phyloP scores from a whole-genome alignment of 2,888 invertebrate species.

The Pinctada fucata region DNA sequence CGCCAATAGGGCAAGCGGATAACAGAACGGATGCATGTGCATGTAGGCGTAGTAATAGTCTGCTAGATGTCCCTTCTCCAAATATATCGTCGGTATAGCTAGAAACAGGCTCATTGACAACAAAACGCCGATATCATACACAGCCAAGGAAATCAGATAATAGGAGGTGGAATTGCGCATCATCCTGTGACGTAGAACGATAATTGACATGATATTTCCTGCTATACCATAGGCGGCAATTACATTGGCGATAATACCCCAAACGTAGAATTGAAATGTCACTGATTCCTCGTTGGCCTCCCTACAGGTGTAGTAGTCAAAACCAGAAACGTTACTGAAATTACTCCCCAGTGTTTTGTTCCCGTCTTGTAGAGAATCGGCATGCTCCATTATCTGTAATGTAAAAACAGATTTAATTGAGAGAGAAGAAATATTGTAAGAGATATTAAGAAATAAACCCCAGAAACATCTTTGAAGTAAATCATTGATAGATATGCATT shows the following conservation, averaged over 20 bases:
- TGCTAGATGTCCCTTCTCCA: slow-evolving; percentile 85
- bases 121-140: slow-evolving; percentile 94
- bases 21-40: slow-evolving; percentile 86
- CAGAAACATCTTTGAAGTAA: too few species aligned
- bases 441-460: too few species aligned
- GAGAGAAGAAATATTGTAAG: too few species aligned
- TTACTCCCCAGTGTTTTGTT: neutral
- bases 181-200: slow-evolving; percentile 81
- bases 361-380: too few species aligned
- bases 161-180: slow-evolving; percentile 98
- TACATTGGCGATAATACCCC: slow-evolving; percentile 92
- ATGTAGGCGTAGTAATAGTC: slow-evolving; percentile 87
- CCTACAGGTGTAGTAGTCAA: neutral
- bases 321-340: neutral
- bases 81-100: slow-evolving; percentile 64
- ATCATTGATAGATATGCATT: too few species aligned
- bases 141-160: slow-evolving; percentile 93
- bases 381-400: too few species aligned
- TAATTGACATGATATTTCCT: slow-evolving; percentile 73
- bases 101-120: slow-evolving; percentile 78
- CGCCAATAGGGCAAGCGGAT: slow-evolving; percentile 88
- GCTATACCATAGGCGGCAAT: slow-evolving; percentile 86
- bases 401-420: too few species aligned
- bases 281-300: slow-evolving; percentile 10
- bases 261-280: slow-evolving; percentile 82